Base-by-base conservation (phyloP, 2,888 invertebrate species). In the Pollenia labialis region DNA sequence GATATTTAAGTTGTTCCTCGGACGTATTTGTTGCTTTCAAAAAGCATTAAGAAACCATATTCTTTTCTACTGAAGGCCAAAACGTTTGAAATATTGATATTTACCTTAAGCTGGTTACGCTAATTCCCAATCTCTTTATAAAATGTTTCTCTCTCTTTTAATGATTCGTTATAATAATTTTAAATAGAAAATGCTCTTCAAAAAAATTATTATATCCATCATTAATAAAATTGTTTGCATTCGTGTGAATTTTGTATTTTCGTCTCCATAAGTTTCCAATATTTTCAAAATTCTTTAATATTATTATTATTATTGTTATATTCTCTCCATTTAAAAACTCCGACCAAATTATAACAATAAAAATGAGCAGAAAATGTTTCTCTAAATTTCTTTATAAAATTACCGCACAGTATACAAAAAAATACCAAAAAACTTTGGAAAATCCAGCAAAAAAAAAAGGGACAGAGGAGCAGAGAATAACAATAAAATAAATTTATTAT, bases 311-410 rank as follows among this genome's bases (percentile, higher is more conserved):
- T 60, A 71, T 32, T 32, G 32, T 6, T 6, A 6, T 14, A 12
- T 62, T 76, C 76, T 76, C 62, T 48, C 62, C 32, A 79, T 46
- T 56, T 52, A 68, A 23, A 48, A 7, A n/a, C 56, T 54, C 40
- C 11, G 48, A 48, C 32, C 56, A 56, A 68, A 58, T 62, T 40
- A 58, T 66, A 44, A 16, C 48, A 80, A 44, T 84, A 56, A 81
- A 81, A 87, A 77, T 84, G 85, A 81, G 79, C 75, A 80, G 58
- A 71, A 75, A 32, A 83, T 86, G 50, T 44, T 89, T 88, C 87
- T 89, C 88, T 85, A 80, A 77, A 88, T 76, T 87, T 60, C 68
- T 85, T 76, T 66, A 75, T 72, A 80, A 88, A 85, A 87, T 84
- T 85, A 80, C 79, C 84, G 81, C 79, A 84, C 58, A 81, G 68